A percentile compares a stretch with the other conserved stretches of the same genome.
Evolutionary conservation across 2,888 invertebrate genomes (phyloP).

Genomic region (Temnothorax ravouxi): DNA sequence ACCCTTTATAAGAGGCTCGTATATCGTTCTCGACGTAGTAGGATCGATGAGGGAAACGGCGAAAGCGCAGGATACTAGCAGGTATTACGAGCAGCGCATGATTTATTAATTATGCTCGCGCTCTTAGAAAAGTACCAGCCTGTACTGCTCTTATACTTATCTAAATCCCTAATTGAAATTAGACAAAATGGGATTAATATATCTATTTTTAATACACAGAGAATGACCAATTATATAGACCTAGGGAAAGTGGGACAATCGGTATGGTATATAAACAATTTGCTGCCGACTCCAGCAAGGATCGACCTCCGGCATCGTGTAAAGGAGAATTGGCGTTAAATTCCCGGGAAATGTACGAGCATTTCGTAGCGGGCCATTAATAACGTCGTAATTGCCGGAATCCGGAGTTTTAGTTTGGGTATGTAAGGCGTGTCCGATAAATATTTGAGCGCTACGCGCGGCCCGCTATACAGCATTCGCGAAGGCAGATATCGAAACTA

Average conservation of each 20-base stretch:
- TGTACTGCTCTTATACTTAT: not conserved
- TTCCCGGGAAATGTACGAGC: constrained; percentile 61
- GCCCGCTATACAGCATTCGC: constrained; percentile 37
- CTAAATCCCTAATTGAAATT: constrained; percentile 1
- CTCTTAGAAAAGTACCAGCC: not conserved
- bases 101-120: constrained; percentile 43
- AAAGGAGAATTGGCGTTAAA: constrained; percentile 50
- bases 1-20: constrained; percentile 34
- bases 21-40: constrained; percentile 32
- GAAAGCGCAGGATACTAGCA: constrained; percentile 17
- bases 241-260: not conserved
- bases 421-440: constrained; percentile 55
- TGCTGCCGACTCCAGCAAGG: not conserved
- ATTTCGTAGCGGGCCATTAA: constrained; percentile 56
- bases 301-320: not conserved
- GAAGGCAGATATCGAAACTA: constrained; percentile 57
- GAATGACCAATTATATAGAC: not conserved
- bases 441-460: constrained; percentile 61
- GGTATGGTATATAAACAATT: constrained; percentile 16
- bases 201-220: not conserved
- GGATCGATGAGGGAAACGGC: constrained; percentile 40
- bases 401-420: constrained; percentile 61
- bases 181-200: not conserved
- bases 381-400: constrained; percentile 57
- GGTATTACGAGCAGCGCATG: constrained; percentile 27